phyloP scores from a whole-genome alignment of 2,888 invertebrate genomes.

The Cosmopolites sordidus region DNA sequence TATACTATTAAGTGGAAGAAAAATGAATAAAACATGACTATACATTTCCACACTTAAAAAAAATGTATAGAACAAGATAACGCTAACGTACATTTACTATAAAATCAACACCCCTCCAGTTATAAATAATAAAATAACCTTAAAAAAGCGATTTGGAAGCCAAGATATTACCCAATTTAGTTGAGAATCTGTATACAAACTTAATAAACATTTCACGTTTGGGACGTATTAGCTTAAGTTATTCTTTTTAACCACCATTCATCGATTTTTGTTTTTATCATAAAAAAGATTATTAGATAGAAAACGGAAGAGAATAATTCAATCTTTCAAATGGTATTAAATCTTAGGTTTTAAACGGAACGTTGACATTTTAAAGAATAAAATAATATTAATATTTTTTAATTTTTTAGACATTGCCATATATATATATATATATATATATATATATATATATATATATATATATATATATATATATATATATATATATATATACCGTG shows the following conservation, averaged over 20 bases:
- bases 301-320: conserved; percentile 6
- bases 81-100: background rate
- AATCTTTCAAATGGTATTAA: too few relatives aligned
- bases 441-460: too few relatives aligned
- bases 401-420: too few relatives aligned
- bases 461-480: too few relatives aligned
- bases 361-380: too few relatives aligned
- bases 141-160: conserved; percentile 8
- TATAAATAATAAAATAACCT: conserved; percentile 8
- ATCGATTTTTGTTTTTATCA: too few relatives aligned
- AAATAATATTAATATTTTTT: too few relatives aligned
- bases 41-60: background rate
- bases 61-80: background rate
- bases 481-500: too few relatives aligned
- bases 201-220: background rate
- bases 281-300: background rate
- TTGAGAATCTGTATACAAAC: background rate
- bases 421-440: too few relatives aligned
- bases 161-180: conserved; percentile 5
- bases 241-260: too few relatives aligned
- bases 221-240: too few relatives aligned
- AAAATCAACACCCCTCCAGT: conserved; percentile 3
- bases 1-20: background rate
- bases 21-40: conserved; percentile 9
- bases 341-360: too few relatives aligned